Evolutionary conservation across 2,797 vertebrate species (phyloP).

Genomic region (Chelonia mydas): DNA sequence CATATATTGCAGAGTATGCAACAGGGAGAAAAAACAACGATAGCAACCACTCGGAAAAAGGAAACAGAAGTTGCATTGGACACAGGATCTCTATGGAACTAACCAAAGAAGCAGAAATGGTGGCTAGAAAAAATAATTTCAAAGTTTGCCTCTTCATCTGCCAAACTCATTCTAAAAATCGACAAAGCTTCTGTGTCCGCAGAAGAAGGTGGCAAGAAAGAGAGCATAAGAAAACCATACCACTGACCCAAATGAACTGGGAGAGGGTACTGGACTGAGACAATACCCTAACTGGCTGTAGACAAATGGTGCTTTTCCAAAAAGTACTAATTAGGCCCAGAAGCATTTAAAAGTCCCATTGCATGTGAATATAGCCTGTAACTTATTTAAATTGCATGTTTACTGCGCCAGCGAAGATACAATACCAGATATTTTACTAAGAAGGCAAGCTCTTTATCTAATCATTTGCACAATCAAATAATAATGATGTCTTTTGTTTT

Average conservation of each 20-base stretch:
- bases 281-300: not conserved
- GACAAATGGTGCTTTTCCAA: not conserved
- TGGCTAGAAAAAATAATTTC: not conserved
- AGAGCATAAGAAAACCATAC: not conserved
- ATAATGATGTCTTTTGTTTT: not conserved
- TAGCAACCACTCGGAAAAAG: conserved; percentile 17
- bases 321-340: not conserved
- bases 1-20: conserved; percentile 1
- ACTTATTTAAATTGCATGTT: not conserved
- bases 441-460: not conserved
- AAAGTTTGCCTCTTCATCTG: not conserved
- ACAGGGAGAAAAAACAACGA: not conserved
- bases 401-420: not conserved
- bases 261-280: not conserved
- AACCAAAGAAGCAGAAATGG: not conserved
- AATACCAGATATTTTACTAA: not conserved
- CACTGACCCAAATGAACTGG: not conserved
- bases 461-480: not conserved
- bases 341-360: not conserved
- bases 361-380: not conserved
- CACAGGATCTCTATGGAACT: conserved; percentile 18
- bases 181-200: not conserved
- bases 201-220: not conserved
- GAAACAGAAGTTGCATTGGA: not conserved
- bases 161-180: not conserved